Percentiles rank a stretch among this genome's conserved stretches.
Conservation (phyloP, 2,797 vertebrate genomes). For the Cercopithecus hamlyni region DNA sequence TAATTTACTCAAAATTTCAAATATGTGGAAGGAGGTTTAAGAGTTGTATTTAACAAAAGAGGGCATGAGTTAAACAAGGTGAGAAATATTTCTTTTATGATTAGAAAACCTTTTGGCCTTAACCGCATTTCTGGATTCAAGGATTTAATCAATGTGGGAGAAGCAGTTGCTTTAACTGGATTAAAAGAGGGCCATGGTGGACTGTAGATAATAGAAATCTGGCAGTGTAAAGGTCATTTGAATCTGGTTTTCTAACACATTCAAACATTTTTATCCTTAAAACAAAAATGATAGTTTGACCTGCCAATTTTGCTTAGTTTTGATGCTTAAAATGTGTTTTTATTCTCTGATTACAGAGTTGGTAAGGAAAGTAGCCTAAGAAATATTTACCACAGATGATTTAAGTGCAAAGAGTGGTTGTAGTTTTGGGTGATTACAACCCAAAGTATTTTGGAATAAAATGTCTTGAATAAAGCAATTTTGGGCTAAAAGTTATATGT, state of each 20-base stretch:
- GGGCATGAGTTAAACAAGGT: background rate
- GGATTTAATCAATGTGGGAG: background rate
- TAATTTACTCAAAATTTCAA: background rate
- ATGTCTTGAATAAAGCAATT: background rate
- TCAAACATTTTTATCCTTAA: background rate
- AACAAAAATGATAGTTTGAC: background rate
- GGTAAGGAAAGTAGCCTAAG: background rate
- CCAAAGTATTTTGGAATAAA: background rate
- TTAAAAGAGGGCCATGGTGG: background rate
- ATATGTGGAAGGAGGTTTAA: background rate
- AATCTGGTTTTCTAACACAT: background rate
- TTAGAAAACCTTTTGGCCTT: background rate
- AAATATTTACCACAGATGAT: background rate
- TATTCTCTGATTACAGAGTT: background rate
- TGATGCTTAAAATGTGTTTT: background rate
- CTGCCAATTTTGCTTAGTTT: background rate
- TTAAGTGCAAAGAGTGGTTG: background rate
- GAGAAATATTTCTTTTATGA: background rate
- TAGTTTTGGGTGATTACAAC: background rate
- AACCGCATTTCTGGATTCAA: background rate
- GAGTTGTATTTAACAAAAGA: background rate
- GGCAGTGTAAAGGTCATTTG: background rate
- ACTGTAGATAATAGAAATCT: background rate
- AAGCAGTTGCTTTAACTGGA: background rate
- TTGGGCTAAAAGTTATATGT: background rate